A percentile compares a stretch with the other conserved stretches of the same genome.
Evolutionary conservation across 1,140 invertebrate species (phyloP).

Genomic region (Lethocerus indicus): DNA sequence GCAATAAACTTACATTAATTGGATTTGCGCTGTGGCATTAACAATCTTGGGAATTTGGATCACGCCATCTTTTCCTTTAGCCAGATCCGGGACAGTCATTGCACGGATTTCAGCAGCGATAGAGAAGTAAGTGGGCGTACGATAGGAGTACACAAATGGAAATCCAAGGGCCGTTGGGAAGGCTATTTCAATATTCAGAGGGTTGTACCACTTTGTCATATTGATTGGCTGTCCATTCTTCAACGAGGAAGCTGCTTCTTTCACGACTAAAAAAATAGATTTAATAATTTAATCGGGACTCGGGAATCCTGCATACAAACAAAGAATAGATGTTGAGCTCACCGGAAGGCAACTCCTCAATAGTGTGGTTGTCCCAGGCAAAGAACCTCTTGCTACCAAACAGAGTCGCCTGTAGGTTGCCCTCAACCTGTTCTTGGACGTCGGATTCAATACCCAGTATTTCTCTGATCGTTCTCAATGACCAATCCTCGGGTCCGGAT

Average conservation of each 20-base stretch:
- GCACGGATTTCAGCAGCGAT: conserved; percentile 27
- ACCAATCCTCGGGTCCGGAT: conserved; percentile 22
- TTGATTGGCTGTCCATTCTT: conserved; percentile 28
- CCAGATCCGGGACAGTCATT: conserved; percentile 22
- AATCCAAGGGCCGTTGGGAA: conserved; percentile 46
- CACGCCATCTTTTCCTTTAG: conserved; percentile 13
- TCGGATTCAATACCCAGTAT: conserved; percentile 33
- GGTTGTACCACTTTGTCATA: conserved; percentile 30
- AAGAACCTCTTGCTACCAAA: conserved; percentile 27
- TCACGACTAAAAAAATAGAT: conserved; percentile 19
- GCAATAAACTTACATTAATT: conserved; percentile 20
- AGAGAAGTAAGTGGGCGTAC: conserved; percentile 28
- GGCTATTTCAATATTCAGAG: conserved; percentile 32
- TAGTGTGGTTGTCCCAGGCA: conserved; percentile 33
- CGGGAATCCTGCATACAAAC: background rate
- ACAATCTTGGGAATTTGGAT: conserved; percentile 20
- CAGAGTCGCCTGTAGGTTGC: conserved; percentile 26
- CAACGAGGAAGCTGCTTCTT: conserved; percentile 21
- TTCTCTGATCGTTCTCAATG: conserved; percentile 30
- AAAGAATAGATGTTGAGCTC: background rate
- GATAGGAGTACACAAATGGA: conserved; percentile 38
- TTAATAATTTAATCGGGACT: background rate
- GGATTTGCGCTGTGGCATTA: conserved; percentile 25
- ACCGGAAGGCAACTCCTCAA: conserved; percentile 21
- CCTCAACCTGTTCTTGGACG: conserved; percentile 32